Evolutionary conservation across 2,797 vertebrate genomes (phyloP), one percentile per base, ranked within the genome.

Genomic region (Microctenopoma steveboyesi): DNA sequence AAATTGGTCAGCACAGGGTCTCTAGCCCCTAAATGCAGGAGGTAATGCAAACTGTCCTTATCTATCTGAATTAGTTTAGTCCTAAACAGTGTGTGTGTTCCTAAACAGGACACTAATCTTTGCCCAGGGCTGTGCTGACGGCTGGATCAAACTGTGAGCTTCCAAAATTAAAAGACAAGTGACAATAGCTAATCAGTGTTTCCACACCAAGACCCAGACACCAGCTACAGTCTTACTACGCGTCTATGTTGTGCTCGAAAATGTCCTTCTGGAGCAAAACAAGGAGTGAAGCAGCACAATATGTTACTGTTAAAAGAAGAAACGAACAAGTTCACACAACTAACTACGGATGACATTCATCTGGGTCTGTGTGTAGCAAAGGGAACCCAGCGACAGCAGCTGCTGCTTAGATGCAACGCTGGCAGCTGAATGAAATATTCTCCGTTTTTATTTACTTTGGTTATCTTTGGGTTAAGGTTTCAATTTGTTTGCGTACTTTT

Each of bases 11-110:
- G 69, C 75, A 68, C 69, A 82, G 81, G 88, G 82, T 84, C 68
- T 79, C 67, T 74, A 81, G 84, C 82, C 81, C 62, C 59, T 66
- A 64, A 80, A 84, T 43, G 22, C 54, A 79, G 10, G 59, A 83
- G 84, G 86, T 89, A 92, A 92, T 84, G 67, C 74, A 82, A 74
- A 63, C 85, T 86, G 88, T 85, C 86, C 89, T 84, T 64, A 77
- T 81, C 72, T 57, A 69, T 75, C 78, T 86, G 64, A 72, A 71
- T 80, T 71, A 79, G 77, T 64, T 33, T 60, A 66, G 57, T 69
- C 64, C 54, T 55, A 18, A 18, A 18, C 18, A 18, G 75, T 30
- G 40, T 30, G 49, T 74, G 77, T 83, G 78, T 79, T 83, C 69
- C 50, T 15, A 52, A 35, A 58, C 42, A 67, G 56, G 60, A 67